A percentile compares a stretch with the other conserved stretches of the same genome.
These are phyloP conservation scores for Stichopus horrens DNA, from an alignment of 53 echinoderm and acorn worm species.

Conservation along the genomic window DNA sequence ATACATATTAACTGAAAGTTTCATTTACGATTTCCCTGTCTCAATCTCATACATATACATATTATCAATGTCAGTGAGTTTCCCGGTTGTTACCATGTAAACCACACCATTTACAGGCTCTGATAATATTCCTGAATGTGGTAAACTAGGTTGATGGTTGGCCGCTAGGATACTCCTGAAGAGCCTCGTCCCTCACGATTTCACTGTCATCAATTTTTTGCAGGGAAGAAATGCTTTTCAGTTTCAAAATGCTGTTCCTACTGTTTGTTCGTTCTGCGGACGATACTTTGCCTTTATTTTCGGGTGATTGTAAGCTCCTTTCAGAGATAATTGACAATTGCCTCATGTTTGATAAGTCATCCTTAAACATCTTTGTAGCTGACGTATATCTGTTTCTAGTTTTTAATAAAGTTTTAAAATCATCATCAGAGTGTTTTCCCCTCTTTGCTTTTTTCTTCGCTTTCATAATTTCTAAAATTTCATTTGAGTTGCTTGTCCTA, in stretches of 20 bases:
- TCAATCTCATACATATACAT: neutral
- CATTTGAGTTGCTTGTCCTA: slow-evolving; percentile 34
- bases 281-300: slow-evolving; percentile 41
- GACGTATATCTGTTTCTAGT: slow-evolving; percentile 77
- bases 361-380: slow-evolving; percentile 77
- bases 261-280: slow-evolving; percentile 49
- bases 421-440: slow-evolving; percentile 51
- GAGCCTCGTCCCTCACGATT: slow-evolving; percentile 19
- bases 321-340: slow-evolving; percentile 74
- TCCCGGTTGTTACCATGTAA: neutral
- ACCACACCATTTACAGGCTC: neutral
- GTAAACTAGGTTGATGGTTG: neutral
- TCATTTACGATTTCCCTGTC: neutral
- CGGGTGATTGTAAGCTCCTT: slow-evolving; percentile 65
- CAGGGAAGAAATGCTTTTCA: slow-evolving; percentile 65
- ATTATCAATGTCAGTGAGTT: neutral
- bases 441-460: slow-evolving; percentile 67
- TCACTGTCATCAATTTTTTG: slow-evolving; percentile 71
- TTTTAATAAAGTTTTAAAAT: slow-evolving; percentile 70
- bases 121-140: slow-evolving; percentile 1
- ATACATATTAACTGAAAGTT: neutral
- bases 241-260: slow-evolving; percentile 56
- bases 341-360: slow-evolving; percentile 58
- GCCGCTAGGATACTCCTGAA: neutral
- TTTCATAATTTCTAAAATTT: slow-evolving; percentile 69